phyloP scores from a whole-genome alignment of 2,797 vertebrate species.

The Thamnophis elegans region DNA sequence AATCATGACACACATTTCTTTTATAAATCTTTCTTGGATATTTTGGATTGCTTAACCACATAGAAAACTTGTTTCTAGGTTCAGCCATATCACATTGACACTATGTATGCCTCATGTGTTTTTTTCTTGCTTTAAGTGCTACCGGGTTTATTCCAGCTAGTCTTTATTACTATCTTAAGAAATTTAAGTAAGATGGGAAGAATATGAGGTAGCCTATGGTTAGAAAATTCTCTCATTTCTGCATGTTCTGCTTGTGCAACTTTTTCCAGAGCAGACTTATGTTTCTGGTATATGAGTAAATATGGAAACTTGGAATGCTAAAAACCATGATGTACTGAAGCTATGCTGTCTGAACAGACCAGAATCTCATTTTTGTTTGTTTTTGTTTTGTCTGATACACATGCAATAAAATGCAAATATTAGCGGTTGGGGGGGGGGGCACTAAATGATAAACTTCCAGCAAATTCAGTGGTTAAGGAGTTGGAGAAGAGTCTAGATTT shows the following conservation, averaged over 20 bases:
- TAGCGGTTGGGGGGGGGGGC: neutral
- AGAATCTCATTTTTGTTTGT: neutral
- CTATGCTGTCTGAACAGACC: neutral
- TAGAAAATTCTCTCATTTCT: neutral
- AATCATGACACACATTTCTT: neutral
- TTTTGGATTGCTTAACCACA: neutral
- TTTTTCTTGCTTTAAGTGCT: neutral
- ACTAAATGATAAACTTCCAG: neutral
- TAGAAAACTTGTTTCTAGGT: neutral
- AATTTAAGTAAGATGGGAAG: neutral
- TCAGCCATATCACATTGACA: neutral
- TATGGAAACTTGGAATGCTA: neutral
- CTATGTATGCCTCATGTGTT: neutral
- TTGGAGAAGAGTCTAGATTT: neutral
- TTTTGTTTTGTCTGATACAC: neutral
- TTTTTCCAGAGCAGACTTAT: neutral
- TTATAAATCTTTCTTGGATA: neutral
- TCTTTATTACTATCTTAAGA: neutral
- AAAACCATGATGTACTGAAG: neutral
- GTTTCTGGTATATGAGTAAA: neutral
- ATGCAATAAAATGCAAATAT: neutral
- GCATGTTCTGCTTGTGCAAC: neutral
- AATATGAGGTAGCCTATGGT: neutral
- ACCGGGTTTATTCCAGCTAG: accelerated
- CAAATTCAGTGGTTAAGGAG: neutral